phyloP scores from a whole-genome alignment of 2,797 vertebrate genomes.

The Syndactyla subalaris region DNA sequence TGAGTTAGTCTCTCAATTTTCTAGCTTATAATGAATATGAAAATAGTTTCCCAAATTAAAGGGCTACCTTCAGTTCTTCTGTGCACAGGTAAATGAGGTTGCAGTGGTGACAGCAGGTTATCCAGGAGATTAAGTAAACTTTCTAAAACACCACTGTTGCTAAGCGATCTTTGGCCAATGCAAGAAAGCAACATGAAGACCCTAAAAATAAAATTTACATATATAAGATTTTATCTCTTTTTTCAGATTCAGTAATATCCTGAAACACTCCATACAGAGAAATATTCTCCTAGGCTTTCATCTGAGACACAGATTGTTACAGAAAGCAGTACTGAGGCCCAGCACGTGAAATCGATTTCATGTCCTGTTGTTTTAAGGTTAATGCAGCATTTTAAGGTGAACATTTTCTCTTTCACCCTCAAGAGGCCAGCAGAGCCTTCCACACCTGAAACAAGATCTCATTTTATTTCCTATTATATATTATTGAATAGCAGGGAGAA shows the following conservation, averaged over 20 bases:
- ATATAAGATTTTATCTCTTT: constrained; percentile 1
- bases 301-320: neutral
- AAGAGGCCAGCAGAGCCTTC: constrained; percentile 17
- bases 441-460: neutral
- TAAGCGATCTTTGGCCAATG: constrained; percentile 96
- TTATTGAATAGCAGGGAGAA: neutral
- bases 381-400: neutral
- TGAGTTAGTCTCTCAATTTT: neutral
- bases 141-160: constrained; percentile 97
- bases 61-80: constrained; percentile 90
- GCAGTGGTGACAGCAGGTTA: constrained; percentile 91
- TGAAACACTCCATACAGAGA: neutral
- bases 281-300: neutral
- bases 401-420: neutral
- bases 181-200: constrained; percentile 99
- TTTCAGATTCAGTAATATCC: neutral
- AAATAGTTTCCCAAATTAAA: constrained; percentile 9
- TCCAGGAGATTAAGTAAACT: constrained; percentile 96
- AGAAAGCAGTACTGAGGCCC: neutral
- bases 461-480: neutral
- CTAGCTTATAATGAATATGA: neutral
- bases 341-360: neutral
- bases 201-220: constrained; percentile 75
- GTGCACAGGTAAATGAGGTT: constrained; percentile 85
- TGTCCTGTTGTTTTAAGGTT: rapidly evolving